Evolutionary conservation across 2,113 vertebrate species (phyloP), one percentile per base, ranked within the genome.

Genomic region (Phylloscopus whistleri): DNA sequence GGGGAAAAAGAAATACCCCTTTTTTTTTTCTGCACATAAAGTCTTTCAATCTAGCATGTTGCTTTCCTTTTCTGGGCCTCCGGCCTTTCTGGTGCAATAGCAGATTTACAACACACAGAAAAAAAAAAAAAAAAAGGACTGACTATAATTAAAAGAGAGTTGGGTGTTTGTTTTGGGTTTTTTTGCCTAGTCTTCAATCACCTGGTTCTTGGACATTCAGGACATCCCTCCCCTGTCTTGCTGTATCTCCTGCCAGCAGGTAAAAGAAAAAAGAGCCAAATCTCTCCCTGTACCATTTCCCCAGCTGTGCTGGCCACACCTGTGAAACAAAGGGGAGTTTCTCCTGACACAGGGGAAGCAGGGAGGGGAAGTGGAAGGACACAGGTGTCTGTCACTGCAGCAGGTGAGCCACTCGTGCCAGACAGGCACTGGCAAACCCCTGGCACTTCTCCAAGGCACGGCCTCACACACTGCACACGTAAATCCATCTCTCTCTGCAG

Each of bases 361-460:
- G 18, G 27, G 58, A 59, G 58, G 22, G 5, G 3, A 86, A 46
- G 75, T 26, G 27, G 56, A 66, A 79, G 28, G 18, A 31, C 16
- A 11, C 18, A n/a, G 24, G 39, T 17, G 4, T 44, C 37, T 20
- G 18, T 26, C 9, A 2, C 67, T 72, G 63, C 70, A 77, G 87
- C 70, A 58, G 73, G 81, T 66, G 80, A 76, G 33, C 70, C 58
- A 2, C 73, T 68, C 11, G 33, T 68, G 70, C 39, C 58, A 59
- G 33, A 18, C 48, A 69, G 48, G 46, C 33, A 6, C 53, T 24
- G 56, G 49, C 35, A 93, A 44, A 86, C 35, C 37, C 49, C 48
- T 53, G 15, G 13, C 0, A 0, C 26, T 55, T 31, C 60, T 84
- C 41, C 44, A 5, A 17, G 51, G 10, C 63, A 30, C 6, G 11